Conservation (phyloP, 2,888 invertebrate genomes). For the Pseudeuparius sepicola region DNA sequence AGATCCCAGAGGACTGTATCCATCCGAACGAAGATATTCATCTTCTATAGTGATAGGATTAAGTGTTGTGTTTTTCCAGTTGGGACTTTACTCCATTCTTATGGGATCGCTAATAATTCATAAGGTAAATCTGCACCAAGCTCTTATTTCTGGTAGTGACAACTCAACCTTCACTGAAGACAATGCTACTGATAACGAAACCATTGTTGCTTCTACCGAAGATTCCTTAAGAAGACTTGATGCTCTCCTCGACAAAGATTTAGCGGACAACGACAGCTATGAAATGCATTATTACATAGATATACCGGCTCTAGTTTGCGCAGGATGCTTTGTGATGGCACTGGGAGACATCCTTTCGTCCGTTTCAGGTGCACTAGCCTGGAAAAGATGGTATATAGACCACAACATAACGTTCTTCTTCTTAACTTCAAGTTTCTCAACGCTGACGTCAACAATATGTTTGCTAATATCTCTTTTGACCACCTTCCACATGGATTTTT, state of each 20-base stretch:
- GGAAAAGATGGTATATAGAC: constrained; percentile 57
- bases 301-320: constrained; percentile 30
- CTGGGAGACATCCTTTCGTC: constrained; percentile 45
- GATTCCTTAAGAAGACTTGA: constrained; percentile 17
- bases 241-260: constrained; percentile 23
- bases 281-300: constrained; percentile 22
- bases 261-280: constrained; percentile 11
- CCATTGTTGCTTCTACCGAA: constrained; percentile 9
- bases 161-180: neutral
- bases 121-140: constrained; percentile 20
- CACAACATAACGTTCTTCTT: constrained; percentile 55
- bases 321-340: constrained; percentile 44
- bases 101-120: constrained; percentile 44
- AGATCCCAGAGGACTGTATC: constrained; percentile 48
- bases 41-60: constrained; percentile 57
- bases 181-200: constrained; percentile 10
- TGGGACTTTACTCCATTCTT: constrained; percentile 49
- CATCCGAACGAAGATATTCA: constrained; percentile 57
- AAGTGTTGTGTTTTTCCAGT: constrained; percentile 50
- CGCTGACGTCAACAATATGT: constrained; percentile 40
- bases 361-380: constrained; percentile 49
- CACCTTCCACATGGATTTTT: constrained; percentile 20
- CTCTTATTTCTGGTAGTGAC: neutral
- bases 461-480: constrained; percentile 26
- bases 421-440: constrained; percentile 45